Conservation (phyloP, 1,140 invertebrate species). For the Drosophila aff. region DNA sequence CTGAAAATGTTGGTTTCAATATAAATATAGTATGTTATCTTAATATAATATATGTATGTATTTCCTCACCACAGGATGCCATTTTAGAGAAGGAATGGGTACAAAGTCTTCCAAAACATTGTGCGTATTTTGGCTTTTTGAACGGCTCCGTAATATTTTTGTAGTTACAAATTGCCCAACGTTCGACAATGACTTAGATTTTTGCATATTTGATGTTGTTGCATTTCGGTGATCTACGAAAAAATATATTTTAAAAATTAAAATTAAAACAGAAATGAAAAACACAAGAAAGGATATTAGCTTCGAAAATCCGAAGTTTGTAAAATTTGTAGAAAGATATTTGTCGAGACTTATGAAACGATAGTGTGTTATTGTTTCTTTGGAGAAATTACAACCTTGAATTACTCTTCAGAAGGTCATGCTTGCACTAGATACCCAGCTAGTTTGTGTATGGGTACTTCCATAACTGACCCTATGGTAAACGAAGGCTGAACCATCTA, state of each 20-base stretch:
- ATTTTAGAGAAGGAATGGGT: conserved; percentile 73
- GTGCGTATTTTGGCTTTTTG: conserved; percentile 91
- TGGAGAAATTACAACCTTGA: too few species aligned
- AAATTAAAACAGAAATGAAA: background rate
- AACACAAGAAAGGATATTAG: background rate
- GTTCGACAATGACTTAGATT: conserved; percentile 93
- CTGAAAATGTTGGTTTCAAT: conserved; percentile 85
- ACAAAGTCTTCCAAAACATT: conserved; percentile 43
- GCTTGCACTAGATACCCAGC: too few species aligned
- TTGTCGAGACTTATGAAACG: too few species aligned
- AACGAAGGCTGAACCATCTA: too few species aligned
- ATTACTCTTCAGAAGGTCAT: too few species aligned
- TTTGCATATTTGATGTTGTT: conserved; percentile 89
- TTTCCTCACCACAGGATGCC: conserved; percentile 91
- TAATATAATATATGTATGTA: background rate
- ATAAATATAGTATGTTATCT: background rate
- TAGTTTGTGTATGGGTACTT: too few species aligned
- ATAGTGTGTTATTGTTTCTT: too few species aligned
- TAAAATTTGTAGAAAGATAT: too few species aligned
- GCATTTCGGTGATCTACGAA: conserved; percentile 43
- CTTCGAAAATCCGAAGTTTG: background rate
- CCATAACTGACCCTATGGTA: too few species aligned
- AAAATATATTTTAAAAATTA: background rate
- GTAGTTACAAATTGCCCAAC: conserved; percentile 93
- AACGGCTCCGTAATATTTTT: conserved; percentile 92